Conservation (phyloP, 2,113 vertebrate genomes). For the Myotis brandtii region DNA sequence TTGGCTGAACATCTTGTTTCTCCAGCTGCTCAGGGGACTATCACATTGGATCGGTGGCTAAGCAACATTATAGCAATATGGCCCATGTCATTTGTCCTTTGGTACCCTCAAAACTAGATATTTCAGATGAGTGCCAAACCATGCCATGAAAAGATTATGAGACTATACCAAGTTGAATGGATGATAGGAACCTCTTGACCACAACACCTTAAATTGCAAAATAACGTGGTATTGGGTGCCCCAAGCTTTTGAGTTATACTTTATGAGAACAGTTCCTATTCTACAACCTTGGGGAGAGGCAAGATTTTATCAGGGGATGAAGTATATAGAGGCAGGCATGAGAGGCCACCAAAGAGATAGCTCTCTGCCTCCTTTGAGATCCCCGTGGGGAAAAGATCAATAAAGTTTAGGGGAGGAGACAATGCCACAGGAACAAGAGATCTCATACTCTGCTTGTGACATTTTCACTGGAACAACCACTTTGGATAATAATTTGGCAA, state of each 20-base stretch:
- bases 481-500: not conserved
- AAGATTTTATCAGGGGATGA: slow-evolving; percentile 60
- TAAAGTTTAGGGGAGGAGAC: slow-evolving; percentile 13
- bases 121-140: not conserved
- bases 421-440: not conserved
- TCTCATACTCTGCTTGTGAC: not conserved
- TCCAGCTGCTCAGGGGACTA: not conserved
- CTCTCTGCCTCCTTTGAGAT: slow-evolving; percentile 19
- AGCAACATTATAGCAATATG: not conserved
- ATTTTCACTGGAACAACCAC: not conserved
- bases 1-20: slow-evolving; percentile 32
- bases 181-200: not conserved
- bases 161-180: not conserved
- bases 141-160: not conserved
- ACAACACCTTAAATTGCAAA: not conserved
- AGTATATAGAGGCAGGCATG: not conserved
- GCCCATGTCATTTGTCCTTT: not conserved
- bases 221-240: not conserved
- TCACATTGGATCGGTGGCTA: not conserved
- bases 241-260: slow-evolving; percentile 36
- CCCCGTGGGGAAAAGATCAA: not conserved
- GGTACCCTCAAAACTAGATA: not conserved
- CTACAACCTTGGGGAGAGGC: not conserved
- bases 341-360: slow-evolving; percentile 41
- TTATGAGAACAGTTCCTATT: slow-evolving; percentile 51